Evolutionary conservation across 1,140 invertebrate genomes (phyloP).

Genomic region (Psilanteris sp.): DNA sequence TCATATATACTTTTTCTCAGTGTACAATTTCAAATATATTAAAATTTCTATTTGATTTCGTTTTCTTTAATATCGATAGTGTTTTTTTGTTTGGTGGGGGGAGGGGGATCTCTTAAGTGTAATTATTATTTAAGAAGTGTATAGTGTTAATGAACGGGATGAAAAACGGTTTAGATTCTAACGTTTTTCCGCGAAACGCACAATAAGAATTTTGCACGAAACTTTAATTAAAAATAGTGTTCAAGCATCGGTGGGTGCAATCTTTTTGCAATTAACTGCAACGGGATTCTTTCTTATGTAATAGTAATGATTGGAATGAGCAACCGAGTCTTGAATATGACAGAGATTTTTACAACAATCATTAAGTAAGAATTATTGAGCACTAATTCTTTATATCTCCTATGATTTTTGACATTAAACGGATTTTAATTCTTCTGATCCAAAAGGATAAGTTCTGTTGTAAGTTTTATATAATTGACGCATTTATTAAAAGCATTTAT

Average conservation of each 20-base stretch:
- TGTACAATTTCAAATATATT: too few species aligned
- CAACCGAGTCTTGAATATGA: slow-evolving; percentile 37
- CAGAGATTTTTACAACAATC: slow-evolving; percentile 22
- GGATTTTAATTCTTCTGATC: too few species aligned
- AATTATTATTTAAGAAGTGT: too few species aligned
- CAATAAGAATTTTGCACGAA: slow-evolving; percentile 18
- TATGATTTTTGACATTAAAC: slow-evolving; percentile 6
- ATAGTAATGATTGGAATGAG: slow-evolving; percentile 35
- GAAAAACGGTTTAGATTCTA: slow-evolving; percentile 8
- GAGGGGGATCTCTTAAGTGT: too few species aligned
- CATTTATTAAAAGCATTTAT: too few species aligned
- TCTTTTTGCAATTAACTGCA: slow-evolving; percentile 50
- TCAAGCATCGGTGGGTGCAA: slow-evolving; percentile 28
- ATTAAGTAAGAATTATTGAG: slow-evolving; percentile 27
- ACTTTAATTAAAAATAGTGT: slow-evolving; percentile 35
- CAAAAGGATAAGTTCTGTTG: too few species aligned
- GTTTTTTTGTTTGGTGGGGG: too few species aligned
- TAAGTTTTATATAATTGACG: too few species aligned
- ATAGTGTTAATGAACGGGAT: slow-evolving; percentile 3
- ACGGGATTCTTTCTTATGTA: slow-evolving; percentile 47
- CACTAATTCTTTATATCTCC: slow-evolving; percentile 22
- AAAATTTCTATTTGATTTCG: too few species aligned
- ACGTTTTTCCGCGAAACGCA: slow-evolving; percentile 9
- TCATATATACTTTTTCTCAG: too few species aligned
- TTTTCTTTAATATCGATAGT: too few species aligned